phyloP scores from a whole-genome alignment of 1,140 invertebrate species.

The Tetragonula clypearis region DNA sequence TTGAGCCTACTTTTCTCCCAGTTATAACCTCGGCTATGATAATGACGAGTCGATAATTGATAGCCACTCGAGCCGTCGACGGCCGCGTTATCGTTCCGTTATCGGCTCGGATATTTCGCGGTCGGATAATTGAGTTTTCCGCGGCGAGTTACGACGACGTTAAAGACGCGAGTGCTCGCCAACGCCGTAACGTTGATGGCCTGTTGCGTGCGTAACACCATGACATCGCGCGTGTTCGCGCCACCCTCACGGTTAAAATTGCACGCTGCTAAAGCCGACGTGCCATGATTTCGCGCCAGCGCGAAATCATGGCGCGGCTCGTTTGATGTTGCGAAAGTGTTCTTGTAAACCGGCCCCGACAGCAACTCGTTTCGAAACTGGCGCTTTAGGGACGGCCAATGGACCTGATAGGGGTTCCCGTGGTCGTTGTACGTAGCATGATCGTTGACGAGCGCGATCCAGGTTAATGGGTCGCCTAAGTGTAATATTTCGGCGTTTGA shows the following conservation, averaged over 20 bases:
- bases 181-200: conserved; percentile 5
- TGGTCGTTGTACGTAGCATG: neutral
- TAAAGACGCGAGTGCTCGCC: conserved; percentile 13
- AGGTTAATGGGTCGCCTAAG: neutral
- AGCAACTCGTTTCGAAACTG: neutral
- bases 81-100: conserved; percentile 2
- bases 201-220: conserved; percentile 19
- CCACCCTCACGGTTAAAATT: neutral
- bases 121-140: conserved; percentile 24
- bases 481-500: neutral
- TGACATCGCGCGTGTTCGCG: neutral
- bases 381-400: neutral
- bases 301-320: neutral
- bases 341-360: neutral
- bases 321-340: conserved; percentile 11
- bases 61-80: neutral
- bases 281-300: neutral
- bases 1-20: neutral
- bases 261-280: neutral
- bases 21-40: conserved; percentile 9
- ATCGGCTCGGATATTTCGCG: conserved; percentile 19
- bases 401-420: neutral
- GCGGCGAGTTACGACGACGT: conserved; percentile 22
- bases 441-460: neutral
- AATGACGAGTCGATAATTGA: conserved; percentile 18